Evolutionary conservation across 2,888 invertebrate species (phyloP).

Genomic region (Cheilosia vulpina): DNA sequence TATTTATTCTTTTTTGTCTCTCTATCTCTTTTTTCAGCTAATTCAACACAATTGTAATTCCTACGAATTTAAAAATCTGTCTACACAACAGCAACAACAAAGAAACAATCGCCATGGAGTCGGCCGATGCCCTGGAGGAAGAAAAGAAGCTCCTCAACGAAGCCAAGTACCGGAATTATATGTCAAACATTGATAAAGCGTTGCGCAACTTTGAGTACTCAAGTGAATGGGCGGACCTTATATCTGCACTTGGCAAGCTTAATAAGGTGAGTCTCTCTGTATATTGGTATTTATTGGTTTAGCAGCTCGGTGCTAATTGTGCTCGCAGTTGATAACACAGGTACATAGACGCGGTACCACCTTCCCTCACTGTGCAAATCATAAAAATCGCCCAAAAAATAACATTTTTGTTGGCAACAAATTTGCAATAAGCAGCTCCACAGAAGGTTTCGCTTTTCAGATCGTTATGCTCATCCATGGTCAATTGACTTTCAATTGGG

Average conservation of each 20-base stretch:
- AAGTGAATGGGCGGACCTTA: conserved; percentile 97
- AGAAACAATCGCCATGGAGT: conserved; percentile 80
- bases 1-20: neutral
- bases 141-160: conserved; percentile 92
- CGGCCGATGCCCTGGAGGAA: conserved; percentile 84
- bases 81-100: conserved; percentile 26
- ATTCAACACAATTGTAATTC: conserved; percentile 54
- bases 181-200: conserved; percentile 93
- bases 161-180: conserved; percentile 92
- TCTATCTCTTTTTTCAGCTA: conserved; percentile 52
- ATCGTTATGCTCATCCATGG: conserved; percentile 29
- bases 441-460: conserved; percentile 19
- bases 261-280: conserved; percentile 88
- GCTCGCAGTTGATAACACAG: conserved; percentile 1
- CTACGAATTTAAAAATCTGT: conserved; percentile 51
- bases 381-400: conserved; percentile 1
- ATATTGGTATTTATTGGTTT: conserved; percentile 11
- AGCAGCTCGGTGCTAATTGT: neutral
- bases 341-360: neutral
- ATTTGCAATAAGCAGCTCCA: neutral
- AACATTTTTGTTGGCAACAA: neutral
- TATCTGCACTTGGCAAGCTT: conserved; percentile 94
- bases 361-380: neutral
- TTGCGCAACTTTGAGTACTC: conserved; percentile 95
- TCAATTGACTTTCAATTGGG: conserved; percentile 39